Percentiles rank a stretch among this genome's conserved stretches.
Evolutionary conservation across 2,797 vertebrate species (phyloP).

Genomic region (Esox lucius): DNA sequence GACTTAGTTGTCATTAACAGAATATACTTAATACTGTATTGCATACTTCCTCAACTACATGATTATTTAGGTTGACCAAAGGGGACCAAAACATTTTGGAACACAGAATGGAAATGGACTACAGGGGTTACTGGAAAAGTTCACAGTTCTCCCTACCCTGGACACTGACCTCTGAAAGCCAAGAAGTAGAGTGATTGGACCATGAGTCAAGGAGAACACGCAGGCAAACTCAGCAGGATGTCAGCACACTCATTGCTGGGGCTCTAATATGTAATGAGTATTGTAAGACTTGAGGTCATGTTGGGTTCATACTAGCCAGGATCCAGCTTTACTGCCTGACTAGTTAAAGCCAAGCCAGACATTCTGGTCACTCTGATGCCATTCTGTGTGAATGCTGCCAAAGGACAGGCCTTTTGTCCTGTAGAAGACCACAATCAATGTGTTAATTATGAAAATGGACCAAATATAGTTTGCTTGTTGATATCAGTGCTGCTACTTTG

Average conservation of each 20-base stretch:
- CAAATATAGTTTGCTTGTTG: constrained; percentile 14
- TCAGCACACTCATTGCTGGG: not conserved
- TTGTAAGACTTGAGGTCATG: constrained; percentile 43
- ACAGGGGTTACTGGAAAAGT: too few relatives aligned
- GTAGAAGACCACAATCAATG: constrained; percentile 32
- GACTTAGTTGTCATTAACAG: not conserved
- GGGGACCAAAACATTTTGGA: not conserved
- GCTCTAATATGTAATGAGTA: not conserved
- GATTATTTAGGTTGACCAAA: not conserved
- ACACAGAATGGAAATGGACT: not conserved
- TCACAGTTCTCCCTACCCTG: too few relatives aligned
- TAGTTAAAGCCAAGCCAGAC: not conserved
- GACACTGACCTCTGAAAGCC: not conserved
- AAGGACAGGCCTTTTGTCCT: constrained; percentile 36
- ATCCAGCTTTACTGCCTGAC: constrained; percentile 54
- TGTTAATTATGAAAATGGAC: constrained; percentile 32
- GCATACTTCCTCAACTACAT: not conserved
- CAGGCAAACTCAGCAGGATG: constrained; percentile 11
- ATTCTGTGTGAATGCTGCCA: constrained; percentile 38
- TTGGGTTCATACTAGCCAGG: constrained; percentile 51
- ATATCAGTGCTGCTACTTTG: not conserved
- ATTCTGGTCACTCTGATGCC: constrained; percentile 23
- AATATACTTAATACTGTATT: not conserved
- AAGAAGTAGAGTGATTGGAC: not conserved
- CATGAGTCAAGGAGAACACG: not conserved